Evolutionary conservation across 1,140 invertebrate genomes (phyloP), one percentile per base, ranked within the genome.

Genomic region (Holotrichia oblita): DNA sequence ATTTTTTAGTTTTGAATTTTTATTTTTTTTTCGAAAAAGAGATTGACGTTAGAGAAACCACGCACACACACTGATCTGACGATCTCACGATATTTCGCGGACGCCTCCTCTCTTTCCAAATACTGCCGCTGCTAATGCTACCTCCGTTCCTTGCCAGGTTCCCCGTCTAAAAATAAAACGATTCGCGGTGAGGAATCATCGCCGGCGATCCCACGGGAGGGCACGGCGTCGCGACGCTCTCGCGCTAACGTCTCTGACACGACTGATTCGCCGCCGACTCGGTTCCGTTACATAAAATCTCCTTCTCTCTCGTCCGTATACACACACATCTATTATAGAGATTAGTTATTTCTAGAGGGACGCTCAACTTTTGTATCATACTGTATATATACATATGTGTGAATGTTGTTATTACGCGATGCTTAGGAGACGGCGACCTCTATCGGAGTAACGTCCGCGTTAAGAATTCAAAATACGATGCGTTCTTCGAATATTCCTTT

Each of bases 1-100:
- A 74, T 44, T 78, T 79, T 79, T n/a, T n/a, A n/a, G n/a, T n/a
- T n/a, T n/a, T n/a, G n/a, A n/a, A n/a, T n/a, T n/a, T n/a, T n/a
- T n/a, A n/a, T n/a, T n/a, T n/a, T n/a, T n/a, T n/a, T n/a, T n/a
- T n/a, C n/a, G n/a, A n/a, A n/a, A n/a, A n/a, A n/a, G n/a, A n/a
- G n/a, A n/a, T n/a, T n/a, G n/a, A n/a, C n/a, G n/a, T n/a, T n/a
- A n/a, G n/a, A n/a, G n/a, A n/a, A 48, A 10, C 12, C 44, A 48
- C 44, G n/a, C 44, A n/a, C 44, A 48, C 44, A 48, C n/a, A 48
- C 44, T 48, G 44, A n/a, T 48, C 44, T n/a, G n/a, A n/a, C n/a
- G n/a, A n/a, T n/a, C n/a, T n/a, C n/a, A 10, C 44, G 44, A 48
- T 48, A 48, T 48, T 48, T 48, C 44, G 44, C 44, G 44, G n/a